A percentile compares a stretch with the other conserved stretches of the same genome.
Evolutionary conservation across 2,888 invertebrate genomes (phyloP).

Genomic region (Acrobasis consociella): DNA sequence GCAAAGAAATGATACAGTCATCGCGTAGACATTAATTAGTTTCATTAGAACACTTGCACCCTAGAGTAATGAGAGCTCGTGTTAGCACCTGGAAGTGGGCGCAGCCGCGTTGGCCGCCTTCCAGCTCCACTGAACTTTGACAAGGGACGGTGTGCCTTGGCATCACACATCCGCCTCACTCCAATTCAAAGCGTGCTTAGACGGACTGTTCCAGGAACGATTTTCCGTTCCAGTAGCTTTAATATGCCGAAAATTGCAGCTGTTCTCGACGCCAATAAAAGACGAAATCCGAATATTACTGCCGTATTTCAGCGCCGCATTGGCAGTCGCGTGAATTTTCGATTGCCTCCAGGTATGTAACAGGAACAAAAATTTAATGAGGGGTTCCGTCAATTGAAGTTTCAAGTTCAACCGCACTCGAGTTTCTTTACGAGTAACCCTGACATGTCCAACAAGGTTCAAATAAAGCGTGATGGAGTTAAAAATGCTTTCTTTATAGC

Average conservation of each 20-base stretch:
- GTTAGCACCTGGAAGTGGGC: slow-evolving; percentile 70
- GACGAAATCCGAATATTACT: slow-evolving; percentile 1
- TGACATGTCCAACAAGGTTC: slow-evolving; percentile 55
- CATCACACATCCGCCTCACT: slow-evolving; percentile 28
- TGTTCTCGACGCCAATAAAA: slow-evolving; percentile 14
- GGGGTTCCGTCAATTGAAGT: slow-evolving; percentile 50
- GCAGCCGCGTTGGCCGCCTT: slow-evolving; percentile 68
- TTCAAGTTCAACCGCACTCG: slow-evolving; percentile 36
- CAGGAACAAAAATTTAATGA: slow-evolving; percentile 56
- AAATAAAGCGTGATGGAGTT: slow-evolving; percentile 41
- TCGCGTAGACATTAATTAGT: slow-evolving; percentile 39
- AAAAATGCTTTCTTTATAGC: slow-evolving; percentile 54
- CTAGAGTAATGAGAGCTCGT: slow-evolving; percentile 46
- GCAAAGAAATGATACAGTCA: slow-evolving; percentile 27
- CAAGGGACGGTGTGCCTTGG: slow-evolving; percentile 62
- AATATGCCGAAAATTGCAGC: slow-evolving; percentile 18
- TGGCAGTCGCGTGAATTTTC: slow-evolving; percentile 46
- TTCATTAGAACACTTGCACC: slow-evolving; percentile 41
- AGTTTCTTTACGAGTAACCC: slow-evolving; percentile 49
- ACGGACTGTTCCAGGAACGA: slow-evolving; percentile 19
- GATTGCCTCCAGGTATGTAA: slow-evolving; percentile 53
- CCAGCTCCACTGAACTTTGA: slow-evolving; percentile 81
- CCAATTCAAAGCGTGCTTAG: slow-evolving; percentile 20
- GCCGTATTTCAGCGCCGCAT: slow-evolving; percentile 25
- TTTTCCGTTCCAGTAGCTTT: slow-evolving; percentile 15